Conservation (phyloP, 2,888 invertebrate genomes). For the Ellobium chinense region DNA sequence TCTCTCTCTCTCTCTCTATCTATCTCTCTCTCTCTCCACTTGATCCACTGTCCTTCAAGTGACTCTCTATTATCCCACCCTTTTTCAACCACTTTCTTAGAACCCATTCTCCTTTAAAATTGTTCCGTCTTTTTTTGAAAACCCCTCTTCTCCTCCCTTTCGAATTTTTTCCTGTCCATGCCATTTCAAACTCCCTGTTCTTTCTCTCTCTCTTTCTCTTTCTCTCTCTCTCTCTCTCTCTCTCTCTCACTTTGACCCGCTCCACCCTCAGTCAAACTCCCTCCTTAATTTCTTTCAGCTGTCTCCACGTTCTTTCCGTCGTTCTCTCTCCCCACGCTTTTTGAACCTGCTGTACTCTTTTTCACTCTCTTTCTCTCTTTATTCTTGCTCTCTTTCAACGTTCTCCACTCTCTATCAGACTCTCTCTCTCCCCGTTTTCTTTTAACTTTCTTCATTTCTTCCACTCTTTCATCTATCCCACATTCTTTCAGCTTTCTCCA, state of each 20-base stretch:
- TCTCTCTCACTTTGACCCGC: no score
- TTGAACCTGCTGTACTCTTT: no score
- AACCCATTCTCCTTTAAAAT: no score
- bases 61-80: no score
- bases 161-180: not conserved
- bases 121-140: no score
- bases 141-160: no score
- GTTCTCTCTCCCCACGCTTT: not conserved
- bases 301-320: not conserved
- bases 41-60: no score
- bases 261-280: not conserved
- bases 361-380: not conserved
- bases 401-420: not conserved
- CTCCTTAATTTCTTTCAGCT: not conserved
- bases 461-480: not conserved
- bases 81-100: no score
- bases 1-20: not conserved
- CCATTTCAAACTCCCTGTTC: not conserved
- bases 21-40: not conserved
- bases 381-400: not conserved
- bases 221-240: conserved; percentile 5
- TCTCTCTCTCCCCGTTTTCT: not conserved
- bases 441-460: not conserved
- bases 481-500: not conserved
- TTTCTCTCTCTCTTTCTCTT: not conserved